These are phyloP conservation scores for Agrilus mali DNA, from an alignment of 2,888 invertebrate genomes.

Conservation along the genomic window DNA sequence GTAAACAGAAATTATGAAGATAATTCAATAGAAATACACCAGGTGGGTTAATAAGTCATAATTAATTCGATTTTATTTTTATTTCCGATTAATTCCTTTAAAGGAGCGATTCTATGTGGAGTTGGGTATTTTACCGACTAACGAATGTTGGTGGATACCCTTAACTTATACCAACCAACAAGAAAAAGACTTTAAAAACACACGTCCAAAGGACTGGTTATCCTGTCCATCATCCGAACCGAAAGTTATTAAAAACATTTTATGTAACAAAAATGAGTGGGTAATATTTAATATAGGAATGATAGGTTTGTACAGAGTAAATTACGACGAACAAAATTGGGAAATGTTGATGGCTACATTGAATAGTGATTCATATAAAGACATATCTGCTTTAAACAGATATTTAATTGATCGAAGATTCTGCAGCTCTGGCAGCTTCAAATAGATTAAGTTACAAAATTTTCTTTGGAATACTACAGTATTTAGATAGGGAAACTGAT, in stretches of 20 bases:
- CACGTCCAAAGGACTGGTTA: slow-evolving; percentile 42
- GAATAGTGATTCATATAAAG: slow-evolving; percentile 36
- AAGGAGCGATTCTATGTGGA: too few relatives aligned
- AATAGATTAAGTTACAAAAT: slow-evolving; percentile 51
- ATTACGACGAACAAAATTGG: slow-evolving; percentile 69
- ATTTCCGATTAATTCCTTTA: too few relatives aligned
- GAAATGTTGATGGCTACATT: slow-evolving; percentile 45
- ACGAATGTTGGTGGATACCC: slow-evolving; percentile 49
- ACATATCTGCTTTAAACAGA: slow-evolving; percentile 58
- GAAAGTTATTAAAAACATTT: slow-evolving; percentile 24
- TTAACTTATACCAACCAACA: slow-evolving; percentile 42
- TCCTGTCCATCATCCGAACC: slow-evolving; percentile 27
- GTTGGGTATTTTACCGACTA: too few relatives aligned
- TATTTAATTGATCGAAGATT: slow-evolving; percentile 76
- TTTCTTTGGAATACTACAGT: slow-evolving; percentile 41
- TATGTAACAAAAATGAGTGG: slow-evolving; percentile 46
- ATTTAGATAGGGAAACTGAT: slow-evolving; percentile 24
- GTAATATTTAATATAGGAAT: slow-evolving; percentile 61
- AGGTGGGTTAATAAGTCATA: slow-evolving; percentile 30
- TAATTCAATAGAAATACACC: slow-evolving; percentile 41
- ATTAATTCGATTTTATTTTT: too few relatives aligned
- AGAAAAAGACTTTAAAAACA: slow-evolving; percentile 37
- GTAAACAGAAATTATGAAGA: slow-evolving; percentile 47
- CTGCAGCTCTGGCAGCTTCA: slow-evolving; percentile 53
- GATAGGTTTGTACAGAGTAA: slow-evolving; percentile 59